Percentiles rank a stretch among this genome's conserved stretches.
Evolutionary conservation across 2,113 vertebrate species (phyloP).

Genomic region (Lagopus muta): DNA sequence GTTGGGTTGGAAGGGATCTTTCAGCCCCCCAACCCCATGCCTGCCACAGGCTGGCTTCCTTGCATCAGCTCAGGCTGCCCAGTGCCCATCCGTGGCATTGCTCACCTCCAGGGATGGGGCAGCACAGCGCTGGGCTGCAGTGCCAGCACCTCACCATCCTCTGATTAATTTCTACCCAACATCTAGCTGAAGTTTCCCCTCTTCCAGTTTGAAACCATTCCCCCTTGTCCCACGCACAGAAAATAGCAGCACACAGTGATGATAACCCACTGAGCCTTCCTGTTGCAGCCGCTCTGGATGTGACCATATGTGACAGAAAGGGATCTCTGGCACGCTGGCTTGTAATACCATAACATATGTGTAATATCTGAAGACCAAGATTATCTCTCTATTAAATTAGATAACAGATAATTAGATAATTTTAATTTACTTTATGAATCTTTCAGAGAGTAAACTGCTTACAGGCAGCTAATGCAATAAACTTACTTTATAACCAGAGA

Average conservation of each 20-base stretch:
- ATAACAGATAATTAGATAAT: slow-evolving; percentile 71
- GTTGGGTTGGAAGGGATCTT: too few species aligned
- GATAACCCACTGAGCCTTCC: neutral
- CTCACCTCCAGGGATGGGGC: too few species aligned
- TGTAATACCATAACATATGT: slow-evolving; percentile 23
- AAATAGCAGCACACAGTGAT: neutral
- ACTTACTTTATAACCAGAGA: slow-evolving; percentile 62
- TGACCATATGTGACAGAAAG: neutral
- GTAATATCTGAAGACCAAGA: slow-evolving; percentile 37
- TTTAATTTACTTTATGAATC: slow-evolving; percentile 71
- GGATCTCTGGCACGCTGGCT: neutral
- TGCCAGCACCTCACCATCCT: too few species aligned
- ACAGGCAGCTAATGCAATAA: slow-evolving; percentile 67
- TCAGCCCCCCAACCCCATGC: too few species aligned
- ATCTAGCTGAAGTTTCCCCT: too few species aligned
- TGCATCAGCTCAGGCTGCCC: too few species aligned
- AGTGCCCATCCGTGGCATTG: too few species aligned
- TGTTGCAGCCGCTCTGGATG: neutral
- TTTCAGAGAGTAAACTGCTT: slow-evolving; percentile 63
- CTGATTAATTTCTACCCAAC: too few species aligned
- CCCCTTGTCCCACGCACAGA: neutral
- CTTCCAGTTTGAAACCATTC: too few species aligned
- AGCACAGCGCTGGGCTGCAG: too few species aligned
- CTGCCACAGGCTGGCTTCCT: too few species aligned
- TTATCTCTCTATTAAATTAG: slow-evolving; percentile 67